phyloP scores from a whole-genome alignment of 2,113 vertebrate species.

The Phycodurus eques region DNA sequence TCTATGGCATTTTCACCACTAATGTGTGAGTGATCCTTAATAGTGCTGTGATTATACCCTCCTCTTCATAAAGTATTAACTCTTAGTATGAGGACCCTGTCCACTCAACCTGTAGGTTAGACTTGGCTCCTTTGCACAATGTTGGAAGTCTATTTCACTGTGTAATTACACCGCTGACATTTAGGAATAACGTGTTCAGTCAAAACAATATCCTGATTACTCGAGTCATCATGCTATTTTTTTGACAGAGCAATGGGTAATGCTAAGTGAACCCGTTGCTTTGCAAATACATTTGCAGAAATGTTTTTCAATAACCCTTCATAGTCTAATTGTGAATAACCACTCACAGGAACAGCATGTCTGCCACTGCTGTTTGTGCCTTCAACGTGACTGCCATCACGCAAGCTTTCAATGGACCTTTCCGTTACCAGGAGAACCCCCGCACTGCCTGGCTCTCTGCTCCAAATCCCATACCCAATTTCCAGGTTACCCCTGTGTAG shows the following conservation, averaged over 20 bases:
- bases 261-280: background rate
- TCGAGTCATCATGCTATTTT: too few relatives aligned
- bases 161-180: background rate
- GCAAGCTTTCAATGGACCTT: conserved; percentile 88
- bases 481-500: conserved; percentile 75
- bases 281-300: background rate
- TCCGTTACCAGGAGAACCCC: conserved; percentile 94
- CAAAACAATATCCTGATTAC: too few relatives aligned
- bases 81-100: background rate
- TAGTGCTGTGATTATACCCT: background rate
- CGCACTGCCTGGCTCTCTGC: conserved; percentile 91
- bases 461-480: conserved; percentile 90
- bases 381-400: conserved; percentile 92
- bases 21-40: conserved; percentile 81
- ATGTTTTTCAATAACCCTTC: background rate
- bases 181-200: background rate
- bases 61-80: background rate
- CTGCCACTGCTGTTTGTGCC: conserved; percentile 91
- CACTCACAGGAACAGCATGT: conserved; percentile 86
- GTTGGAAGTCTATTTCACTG: background rate
- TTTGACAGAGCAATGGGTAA: too few relatives aligned
- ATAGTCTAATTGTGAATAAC: conserved; percentile 1
- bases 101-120: background rate
- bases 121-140: too few relatives aligned
- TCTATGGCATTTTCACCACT: conserved; percentile 96